Percentiles rank a stretch among this genome's conserved stretches.
These are phyloP conservation scores for Neodiprion pinetum DNA, from an alignment of 1,140 invertebrate species.

Conservation along the genomic window DNA sequence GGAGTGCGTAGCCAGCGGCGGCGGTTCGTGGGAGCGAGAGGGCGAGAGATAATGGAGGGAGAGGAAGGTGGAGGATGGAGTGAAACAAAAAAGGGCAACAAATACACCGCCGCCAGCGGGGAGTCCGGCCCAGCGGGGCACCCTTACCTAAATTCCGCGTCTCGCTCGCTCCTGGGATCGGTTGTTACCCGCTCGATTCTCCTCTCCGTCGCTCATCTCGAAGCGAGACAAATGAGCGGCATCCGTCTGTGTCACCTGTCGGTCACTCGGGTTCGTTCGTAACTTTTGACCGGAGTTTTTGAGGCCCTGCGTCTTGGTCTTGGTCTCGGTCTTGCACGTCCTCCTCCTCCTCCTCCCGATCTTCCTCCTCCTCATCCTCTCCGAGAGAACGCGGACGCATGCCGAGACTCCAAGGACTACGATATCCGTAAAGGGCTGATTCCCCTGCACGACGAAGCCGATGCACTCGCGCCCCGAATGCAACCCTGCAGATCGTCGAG, in stretches of 20 bases:
- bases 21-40: neutral
- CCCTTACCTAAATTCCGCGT: conserved; percentile 43
- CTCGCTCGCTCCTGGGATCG: conserved; percentile 13
- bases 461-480: neutral
- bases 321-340: conserved; percentile 17
- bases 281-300: conserved; percentile 48
- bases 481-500: neutral
- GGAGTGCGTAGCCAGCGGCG: too few relatives aligned
- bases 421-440: conserved; percentile 10
- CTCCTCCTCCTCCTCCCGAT: neutral
- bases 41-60: conserved; percentile 22
- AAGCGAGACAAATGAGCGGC: conserved; percentile 62
- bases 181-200: neutral
- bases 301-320: conserved; percentile 27
- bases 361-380: neutral
- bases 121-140: conserved; percentile 44
- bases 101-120: conserved; percentile 55
- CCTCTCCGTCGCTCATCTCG: conserved; percentile 43
- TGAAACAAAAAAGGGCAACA: conserved; percentile 47
- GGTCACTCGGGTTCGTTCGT: conserved; percentile 50
- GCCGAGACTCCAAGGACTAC: neutral
- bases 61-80: neutral
- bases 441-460: conserved; percentile 18
- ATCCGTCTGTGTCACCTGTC: conserved; percentile 63
- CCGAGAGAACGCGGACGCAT: neutral